Evolutionary conservation across 2,888 invertebrate species (phyloP).

Genomic region (Leptura quadrifasciata): DNA sequence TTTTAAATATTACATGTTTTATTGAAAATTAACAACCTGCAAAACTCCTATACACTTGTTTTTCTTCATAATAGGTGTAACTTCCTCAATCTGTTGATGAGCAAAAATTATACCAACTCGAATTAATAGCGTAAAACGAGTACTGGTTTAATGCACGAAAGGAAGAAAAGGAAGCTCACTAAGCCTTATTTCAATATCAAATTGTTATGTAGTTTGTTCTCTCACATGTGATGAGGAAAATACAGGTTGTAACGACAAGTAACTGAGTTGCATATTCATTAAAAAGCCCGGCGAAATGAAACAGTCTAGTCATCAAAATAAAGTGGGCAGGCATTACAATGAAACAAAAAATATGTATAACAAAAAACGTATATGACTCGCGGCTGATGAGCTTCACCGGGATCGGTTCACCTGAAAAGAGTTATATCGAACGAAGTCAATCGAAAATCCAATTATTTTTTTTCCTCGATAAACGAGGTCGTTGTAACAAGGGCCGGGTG

Average conservation of each 20-base stretch:
- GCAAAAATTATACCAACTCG: not conserved
- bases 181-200: conserved; percentile 32
- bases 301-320: conserved; percentile 40
- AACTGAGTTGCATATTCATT: conserved; percentile 42
- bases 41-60: not conserved
- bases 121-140: not conserved
- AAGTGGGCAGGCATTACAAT: conserved; percentile 24
- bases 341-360: conserved; percentile 17
- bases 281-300: conserved; percentile 41
- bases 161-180: conserved; percentile 16
- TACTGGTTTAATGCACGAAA: not conserved
- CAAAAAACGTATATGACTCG: not conserved
- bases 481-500: conserved; percentile 48
- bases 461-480: conserved; percentile 47
- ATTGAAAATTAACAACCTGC: not conserved
- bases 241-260: conserved; percentile 42
- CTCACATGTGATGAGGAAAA: conserved; percentile 40
- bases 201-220: conserved; percentile 45
- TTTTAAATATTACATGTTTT: not conserved
- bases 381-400: conserved; percentile 1
- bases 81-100: not conserved
- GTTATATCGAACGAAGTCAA: conserved; percentile 51
- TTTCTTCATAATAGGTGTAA: not conserved
- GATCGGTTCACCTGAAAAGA: conserved; percentile 38
- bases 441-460: conserved; percentile 57